Evolutionary conservation across 1,140 invertebrate genomes (phyloP), one percentile per base, ranked within the genome.

Genomic region (Odontomachus brunneus): DNA sequence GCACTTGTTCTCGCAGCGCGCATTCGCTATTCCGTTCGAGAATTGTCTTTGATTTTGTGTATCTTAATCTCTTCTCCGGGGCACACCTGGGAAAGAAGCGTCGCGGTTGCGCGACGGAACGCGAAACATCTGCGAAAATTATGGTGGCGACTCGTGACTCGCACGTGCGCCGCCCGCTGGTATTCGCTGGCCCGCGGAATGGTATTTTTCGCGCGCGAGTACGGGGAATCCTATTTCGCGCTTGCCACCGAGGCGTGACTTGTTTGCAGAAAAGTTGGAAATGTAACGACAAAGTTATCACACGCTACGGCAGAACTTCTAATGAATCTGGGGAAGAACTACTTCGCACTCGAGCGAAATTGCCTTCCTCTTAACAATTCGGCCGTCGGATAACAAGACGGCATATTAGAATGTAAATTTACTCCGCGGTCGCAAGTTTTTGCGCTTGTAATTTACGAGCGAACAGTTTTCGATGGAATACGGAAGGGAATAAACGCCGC

Each of bases 211-310:
- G 51, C 66, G 51, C 17, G 17, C 65, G 65, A 69, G 51, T 26
- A 80, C 33, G n/a, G 22, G 22, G 75, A 29, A 69, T 69, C 75
- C 63, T 78, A 78, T 80, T 71, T 80, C 51, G 33, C 51, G 33
- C 75, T 80, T 80, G 75, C 65, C 33, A 80, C 51, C 51, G 65
- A 80, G 75, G 75, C 75, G 75, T 80, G 75, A 80, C 75, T 80
- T 69, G 75, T 69, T 80, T 80, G 75, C 53, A 80, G 75, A 80
- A 80, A 80, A 80, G 75, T 80, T 80, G 75, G 75, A 69, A 80
- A 69, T 80, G 51, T 80, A 80, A 80, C 75, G 65, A 69, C 75
- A 69, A 80, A 80, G 75, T 71, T 80, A 80, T 80, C 75, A 69
- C 75, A 80, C 65, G 49, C 33, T 69, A 80, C 33, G 51, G 33